Evolutionary conservation across 1,140 invertebrate genomes (phyloP), one percentile per base, ranked within the genome.

Genomic region (Microvelia longipes): DNA sequence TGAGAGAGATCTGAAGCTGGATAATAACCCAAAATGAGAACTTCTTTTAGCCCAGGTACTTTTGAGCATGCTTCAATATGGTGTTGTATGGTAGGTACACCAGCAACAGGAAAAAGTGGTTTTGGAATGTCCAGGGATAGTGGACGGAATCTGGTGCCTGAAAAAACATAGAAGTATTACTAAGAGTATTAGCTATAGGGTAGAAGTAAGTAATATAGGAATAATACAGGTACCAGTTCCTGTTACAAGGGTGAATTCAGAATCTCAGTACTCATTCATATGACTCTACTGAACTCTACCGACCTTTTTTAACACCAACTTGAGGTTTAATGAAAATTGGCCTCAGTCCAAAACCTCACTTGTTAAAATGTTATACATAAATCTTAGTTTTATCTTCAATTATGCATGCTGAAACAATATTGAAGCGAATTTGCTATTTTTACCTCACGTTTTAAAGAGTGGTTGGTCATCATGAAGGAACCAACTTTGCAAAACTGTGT

Each of bases 41-140:
- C 91, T 83, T 98, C 96, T 76, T 88, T 89, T 65, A 98, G 81
- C 72, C 87, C 86, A 67, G 86, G 81, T 25, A 93, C 78, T 75
- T 91, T 85, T 1, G 85, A 83, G 78, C 94, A 98, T 72, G 96
- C 93, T 81, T 98, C 94, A 70, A 99, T 97, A 74, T 98, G 93
- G 81, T 99, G 97, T 76, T 98, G 93, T 73, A 99, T 94, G 73
- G 96, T 83, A 1, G 94, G 93, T 28, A 94, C 81, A 1, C 97
- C 97, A 71, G 95, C 97, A 24, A 99, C 89, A 2, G 96, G 96
- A 80, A 99, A 99, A 2, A 99, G 77, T 0, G 96, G 96, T 77
- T 99, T 99, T 2, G 97, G 96, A 50, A 94, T 87, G 77, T 99
- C 95, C 72, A 99, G 80, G 0, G 96, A 98, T 1, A 99, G 81